phyloP scores from a whole-genome alignment of 2,797 vertebrate species.

The Gorsachius magnificus region DNA sequence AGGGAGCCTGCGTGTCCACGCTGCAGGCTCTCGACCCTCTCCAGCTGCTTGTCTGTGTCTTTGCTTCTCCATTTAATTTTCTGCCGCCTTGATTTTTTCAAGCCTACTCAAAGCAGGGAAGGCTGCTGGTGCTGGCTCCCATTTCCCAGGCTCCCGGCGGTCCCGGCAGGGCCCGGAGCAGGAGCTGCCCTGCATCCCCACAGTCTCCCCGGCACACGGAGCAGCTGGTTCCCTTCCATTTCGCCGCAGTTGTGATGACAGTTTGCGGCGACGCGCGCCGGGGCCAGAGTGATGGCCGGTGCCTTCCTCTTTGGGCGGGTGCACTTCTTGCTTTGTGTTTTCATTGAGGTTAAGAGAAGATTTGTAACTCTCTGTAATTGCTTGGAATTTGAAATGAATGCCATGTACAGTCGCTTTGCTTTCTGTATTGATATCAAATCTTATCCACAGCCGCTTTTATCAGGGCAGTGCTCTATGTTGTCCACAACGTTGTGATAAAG shows the following conservation, averaged over 20 bases:
- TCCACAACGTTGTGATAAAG: not conserved
- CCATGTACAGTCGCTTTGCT: not conserved
- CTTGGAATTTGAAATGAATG: not conserved
- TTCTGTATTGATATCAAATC: no score
- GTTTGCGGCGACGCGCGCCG: not conserved
- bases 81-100: no score
- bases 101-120: not conserved
- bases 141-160: not conserved
- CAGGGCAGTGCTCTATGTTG: not conserved
- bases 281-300: not conserved
- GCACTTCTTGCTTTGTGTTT: not conserved
- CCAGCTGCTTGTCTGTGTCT: not conserved
- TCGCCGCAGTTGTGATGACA: not conserved
- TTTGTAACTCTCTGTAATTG: not conserved
- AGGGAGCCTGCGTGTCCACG: not conserved
- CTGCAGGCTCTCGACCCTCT: not conserved
- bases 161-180: no score
- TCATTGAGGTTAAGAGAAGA: not conserved
- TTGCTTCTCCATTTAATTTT: not conserved
- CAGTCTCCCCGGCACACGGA: rapidly evolving
- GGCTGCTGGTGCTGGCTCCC: not conserved
- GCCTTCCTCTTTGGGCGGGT: not conserved
- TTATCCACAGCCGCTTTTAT: not conserved
- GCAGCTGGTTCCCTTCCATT: rapidly evolving
- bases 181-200: not conserved